These are phyloP conservation scores for Hirudinaria manillensis DNA, from an alignment of 2,888 invertebrate genomes.

Conservation along the genomic window DNA sequence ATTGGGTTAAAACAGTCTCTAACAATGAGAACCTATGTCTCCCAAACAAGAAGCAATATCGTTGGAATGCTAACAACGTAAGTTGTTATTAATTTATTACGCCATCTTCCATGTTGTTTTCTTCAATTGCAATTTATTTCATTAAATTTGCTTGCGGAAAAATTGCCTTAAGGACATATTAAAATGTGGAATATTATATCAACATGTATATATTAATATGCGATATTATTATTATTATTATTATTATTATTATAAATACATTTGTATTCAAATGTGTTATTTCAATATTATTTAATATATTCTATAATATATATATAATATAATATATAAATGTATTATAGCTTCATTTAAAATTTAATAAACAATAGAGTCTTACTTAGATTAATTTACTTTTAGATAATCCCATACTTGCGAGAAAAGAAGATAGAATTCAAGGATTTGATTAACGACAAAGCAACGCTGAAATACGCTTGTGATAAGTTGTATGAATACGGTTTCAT, in stretches of 20 bases:
- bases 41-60: not conserved
- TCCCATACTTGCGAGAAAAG: not conserved
- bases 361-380: not conserved
- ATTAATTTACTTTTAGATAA: not conserved
- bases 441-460: slow-evolving; percentile 40
- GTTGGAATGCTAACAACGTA: not conserved
- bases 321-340: not conserved
- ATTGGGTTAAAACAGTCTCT: not conserved
- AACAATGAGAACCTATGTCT: not conserved
- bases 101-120: too few relatives aligned
- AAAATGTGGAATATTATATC: too few relatives aligned
- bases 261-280: too few relatives aligned
- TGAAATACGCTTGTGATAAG: slow-evolving; percentile 38
- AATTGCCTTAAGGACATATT: too few relatives aligned
- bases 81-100: too few relatives aligned
- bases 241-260: not conserved
- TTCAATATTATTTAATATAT: not conserved
- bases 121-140: too few relatives aligned
- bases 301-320: not conserved
- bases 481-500: slow-evolving; percentile 43
- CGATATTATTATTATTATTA: not conserved
- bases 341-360: not conserved
- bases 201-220: not conserved
- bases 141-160: too few relatives aligned
- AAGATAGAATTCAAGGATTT: slow-evolving; percentile 30